phyloP scores from a whole-genome alignment of 1,140 invertebrate species.

The Drosophila subpulchrella region DNA sequence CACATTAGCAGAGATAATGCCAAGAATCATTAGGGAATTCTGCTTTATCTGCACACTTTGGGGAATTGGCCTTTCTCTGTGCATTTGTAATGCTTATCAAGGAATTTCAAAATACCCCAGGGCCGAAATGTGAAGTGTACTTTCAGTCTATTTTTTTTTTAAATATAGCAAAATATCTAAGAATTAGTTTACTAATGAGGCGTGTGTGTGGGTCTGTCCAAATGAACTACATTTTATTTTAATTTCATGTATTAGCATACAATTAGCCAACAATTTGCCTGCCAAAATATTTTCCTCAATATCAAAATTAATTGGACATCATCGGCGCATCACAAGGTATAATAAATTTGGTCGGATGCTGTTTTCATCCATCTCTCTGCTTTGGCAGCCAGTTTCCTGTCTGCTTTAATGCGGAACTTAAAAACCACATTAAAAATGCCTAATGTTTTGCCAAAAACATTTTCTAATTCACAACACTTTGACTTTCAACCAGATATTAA shows the following conservation, averaged over 20 bases:
- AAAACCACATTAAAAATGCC: constrained; percentile 13
- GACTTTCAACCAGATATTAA: constrained; percentile 9
- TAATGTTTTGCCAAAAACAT: constrained; percentile 24
- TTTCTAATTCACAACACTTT: constrained; percentile 33
- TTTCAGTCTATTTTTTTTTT: not conserved
- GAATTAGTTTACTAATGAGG: not conserved
- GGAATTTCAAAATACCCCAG: constrained; percentile 12
- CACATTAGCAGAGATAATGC: not conserved
- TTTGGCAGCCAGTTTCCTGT: constrained; percentile 28
- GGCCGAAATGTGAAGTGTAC: constrained; percentile 7
- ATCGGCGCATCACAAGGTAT: constrained; percentile 16
- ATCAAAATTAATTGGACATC: constrained; percentile 40
- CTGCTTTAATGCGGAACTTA: constrained; percentile 31
- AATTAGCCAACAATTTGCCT: constrained; percentile 22
- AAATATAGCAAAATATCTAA: constrained; percentile 14
- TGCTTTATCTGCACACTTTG: constrained; percentile 6
- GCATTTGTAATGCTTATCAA: constrained; percentile 11
- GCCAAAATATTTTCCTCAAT: constrained; percentile 35
- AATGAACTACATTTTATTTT: not conserved
- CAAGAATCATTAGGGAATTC: constrained; percentile 9
- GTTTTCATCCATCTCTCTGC: constrained; percentile 7
- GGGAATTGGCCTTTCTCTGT: constrained; percentile 1
- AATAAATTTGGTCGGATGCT: constrained; percentile 5
- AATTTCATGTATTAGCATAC: constrained; percentile 1
- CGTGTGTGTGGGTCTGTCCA: not conserved